Base-by-base conservation (phyloP, 2,888 invertebrate species). In the Leptinotarsa haldemani region DNA sequence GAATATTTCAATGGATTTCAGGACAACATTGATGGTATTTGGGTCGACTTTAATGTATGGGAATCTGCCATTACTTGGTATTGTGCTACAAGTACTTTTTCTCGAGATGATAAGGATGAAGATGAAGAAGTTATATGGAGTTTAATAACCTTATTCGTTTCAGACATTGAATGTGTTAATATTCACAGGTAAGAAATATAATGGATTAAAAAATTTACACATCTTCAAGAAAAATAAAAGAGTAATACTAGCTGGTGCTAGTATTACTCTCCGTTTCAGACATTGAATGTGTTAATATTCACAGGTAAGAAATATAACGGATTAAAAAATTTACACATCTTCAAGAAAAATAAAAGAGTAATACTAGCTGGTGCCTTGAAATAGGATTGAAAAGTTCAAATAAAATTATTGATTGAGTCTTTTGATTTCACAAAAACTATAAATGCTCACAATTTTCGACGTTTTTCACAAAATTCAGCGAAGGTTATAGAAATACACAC, bases 21-120 rank as follows among this genome's bases (percentile, higher is more conserved):
- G 77, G 70, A 65, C 0, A 65, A 40, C n/a, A 56, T 65, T 50
- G 18, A 66, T 46, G 75, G 74, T 2, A 48, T 73, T 20, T 77
- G 77, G 77, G 71, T 77, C 16, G 75, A 77, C 64, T 77, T 77
- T 53, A 77, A 77, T 48, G 25, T 74, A 30, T 64, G 64, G 15
- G 73, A 77, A 13, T 70, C 56, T 25, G 69, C 65, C n/a, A 67
- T 77, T 18, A 68, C 74, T 22, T 77, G 77, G 77, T 74, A 77
- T 65, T 69, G 70, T 53, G 30, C 16, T 46, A 65, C 58, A 25
- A 25, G 48, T 3, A 67, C 72, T 2, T 67, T 75, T 46, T 20
- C 12, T 50, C 20, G 20, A 9, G 46, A 68, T 16, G 12, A 53
- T 18, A 64, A 25, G 2, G 50, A 47, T 40, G 50, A 22, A 56